Conservation (phyloP, 1,140 invertebrate species). For the Alviniconcha marisindica region DNA sequence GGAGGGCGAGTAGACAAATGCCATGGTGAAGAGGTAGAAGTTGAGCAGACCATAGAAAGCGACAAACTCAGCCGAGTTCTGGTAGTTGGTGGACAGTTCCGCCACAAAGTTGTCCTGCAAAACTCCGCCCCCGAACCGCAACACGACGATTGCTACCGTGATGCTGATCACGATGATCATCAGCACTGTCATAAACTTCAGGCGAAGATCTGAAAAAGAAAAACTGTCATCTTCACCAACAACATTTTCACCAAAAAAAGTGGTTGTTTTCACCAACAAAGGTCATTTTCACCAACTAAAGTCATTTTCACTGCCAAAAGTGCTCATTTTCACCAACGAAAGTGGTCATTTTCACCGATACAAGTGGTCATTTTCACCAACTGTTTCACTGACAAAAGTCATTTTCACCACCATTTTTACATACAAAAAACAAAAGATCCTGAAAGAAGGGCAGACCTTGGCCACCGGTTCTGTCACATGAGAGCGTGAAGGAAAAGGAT, state of each 20-base stretch:
- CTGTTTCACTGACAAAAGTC: no score
- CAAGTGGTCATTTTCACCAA: no score
- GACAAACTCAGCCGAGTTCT: constrained; percentile 95
- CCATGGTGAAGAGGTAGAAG: constrained; percentile 95
- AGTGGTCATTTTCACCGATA: no score
- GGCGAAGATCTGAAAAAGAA: constrained; percentile 86
- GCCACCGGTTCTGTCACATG: no score
- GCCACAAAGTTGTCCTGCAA: constrained; percentile 96
- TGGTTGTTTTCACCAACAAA: no score
- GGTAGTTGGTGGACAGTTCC: constrained; percentile 89
- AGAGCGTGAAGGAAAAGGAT: no score
- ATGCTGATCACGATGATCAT: constrained; percentile 90
- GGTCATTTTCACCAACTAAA: no score
- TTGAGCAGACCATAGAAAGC: constrained; percentile 96
- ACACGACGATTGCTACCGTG: constrained; percentile 85
- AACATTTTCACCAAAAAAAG: neutral
- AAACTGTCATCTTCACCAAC: constrained; percentile 10
- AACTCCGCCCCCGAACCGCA: constrained; percentile 91
- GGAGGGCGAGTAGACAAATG: constrained; percentile 94
- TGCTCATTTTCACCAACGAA: no score
- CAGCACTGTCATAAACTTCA: constrained; percentile 93
- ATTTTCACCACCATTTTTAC: no score
- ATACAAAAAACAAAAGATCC: no score
- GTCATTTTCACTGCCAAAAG: no score
- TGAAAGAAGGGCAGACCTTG: no score